phyloP scores from a whole-genome alignment of 2,888 invertebrate species.

The Philereme transversata region DNA sequence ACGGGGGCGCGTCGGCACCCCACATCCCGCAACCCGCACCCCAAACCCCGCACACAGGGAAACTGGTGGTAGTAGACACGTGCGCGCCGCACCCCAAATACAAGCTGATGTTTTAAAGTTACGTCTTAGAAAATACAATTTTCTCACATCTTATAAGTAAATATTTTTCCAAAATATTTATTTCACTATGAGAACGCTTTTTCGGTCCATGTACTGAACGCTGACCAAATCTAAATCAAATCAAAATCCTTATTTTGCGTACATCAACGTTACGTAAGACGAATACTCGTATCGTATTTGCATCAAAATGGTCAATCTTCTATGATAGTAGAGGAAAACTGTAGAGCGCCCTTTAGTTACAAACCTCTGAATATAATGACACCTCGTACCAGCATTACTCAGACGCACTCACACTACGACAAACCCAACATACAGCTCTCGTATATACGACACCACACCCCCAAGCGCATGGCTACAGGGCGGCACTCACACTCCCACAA shows the following conservation, averaged over 20 bases:
- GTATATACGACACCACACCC: constrained; percentile 69
- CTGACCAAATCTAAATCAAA: too few species aligned
- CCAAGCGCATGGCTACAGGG: constrained; percentile 61
- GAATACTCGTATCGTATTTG: too few species aligned
- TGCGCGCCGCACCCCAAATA: constrained; percentile 59
- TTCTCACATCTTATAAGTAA: too few species aligned
- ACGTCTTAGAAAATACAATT: not conserved
- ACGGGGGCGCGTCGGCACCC: constrained; percentile 68
- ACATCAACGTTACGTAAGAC: too few species aligned
- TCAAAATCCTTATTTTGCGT: too few species aligned
- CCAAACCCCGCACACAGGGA: constrained; percentile 31
- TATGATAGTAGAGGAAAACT: not conserved
- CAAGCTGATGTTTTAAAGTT: constrained; percentile 32
- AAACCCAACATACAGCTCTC: constrained; percentile 43
- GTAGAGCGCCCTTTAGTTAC: not conserved
- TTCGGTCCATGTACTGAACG: too few species aligned
- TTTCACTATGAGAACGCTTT: too few species aligned
- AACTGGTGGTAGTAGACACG: constrained; percentile 53
- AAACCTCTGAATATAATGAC: constrained; percentile 37
- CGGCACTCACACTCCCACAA: constrained; percentile 65
- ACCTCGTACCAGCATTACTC: constrained; percentile 48
- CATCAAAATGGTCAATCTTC: not conserved
- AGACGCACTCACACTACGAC: constrained; percentile 40
- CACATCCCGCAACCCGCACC: constrained; percentile 31
- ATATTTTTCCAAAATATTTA: too few species aligned